phyloP scores from a whole-genome alignment of 2,797 vertebrate genomes.

The Carcharodon carcharias region DNA sequence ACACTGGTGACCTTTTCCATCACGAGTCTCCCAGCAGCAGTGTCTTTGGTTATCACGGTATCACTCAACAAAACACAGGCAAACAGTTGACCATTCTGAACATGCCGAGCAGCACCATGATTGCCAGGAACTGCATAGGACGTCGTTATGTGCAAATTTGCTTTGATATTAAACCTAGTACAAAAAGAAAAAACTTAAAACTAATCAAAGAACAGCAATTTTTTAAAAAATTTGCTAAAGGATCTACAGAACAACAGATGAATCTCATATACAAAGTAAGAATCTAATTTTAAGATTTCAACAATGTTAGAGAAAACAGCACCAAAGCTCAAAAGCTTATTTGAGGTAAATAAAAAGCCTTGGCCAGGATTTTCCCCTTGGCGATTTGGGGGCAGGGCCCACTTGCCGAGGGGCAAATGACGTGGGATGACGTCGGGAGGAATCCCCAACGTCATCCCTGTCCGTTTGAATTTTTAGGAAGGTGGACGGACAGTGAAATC shows the following conservation, averaged over 20 bases:
- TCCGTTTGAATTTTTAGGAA: too few relatives aligned
- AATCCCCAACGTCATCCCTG: too few relatives aligned
- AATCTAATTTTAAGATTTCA: background rate
- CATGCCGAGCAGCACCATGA: constrained; percentile 20
- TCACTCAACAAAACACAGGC: constrained; percentile 39
- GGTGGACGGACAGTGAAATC: too few relatives aligned
- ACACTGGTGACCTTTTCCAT: constrained; percentile 38
- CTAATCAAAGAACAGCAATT: background rate
- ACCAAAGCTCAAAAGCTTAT: background rate
- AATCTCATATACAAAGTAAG: background rate
- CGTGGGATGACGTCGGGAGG: too few relatives aligned
- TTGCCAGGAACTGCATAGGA: constrained; percentile 32
- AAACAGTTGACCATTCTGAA: constrained; percentile 41
- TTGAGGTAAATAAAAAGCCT: background rate
- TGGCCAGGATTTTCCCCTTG: too few relatives aligned
- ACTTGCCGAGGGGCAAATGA: too few relatives aligned
- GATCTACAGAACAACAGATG: background rate
- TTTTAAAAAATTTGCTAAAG: background rate
- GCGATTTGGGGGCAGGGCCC: too few relatives aligned
- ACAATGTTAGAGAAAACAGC: background rate
- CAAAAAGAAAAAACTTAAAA: background rate
- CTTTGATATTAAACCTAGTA: constrained; percentile 42
- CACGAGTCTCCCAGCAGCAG: constrained; percentile 39
- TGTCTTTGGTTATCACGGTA: constrained; percentile 39
- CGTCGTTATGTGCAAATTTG: constrained; percentile 38